Evolutionary conservation across 1,140 invertebrate genomes (phyloP).

Genomic region (Drosophila tropicalis): DNA sequence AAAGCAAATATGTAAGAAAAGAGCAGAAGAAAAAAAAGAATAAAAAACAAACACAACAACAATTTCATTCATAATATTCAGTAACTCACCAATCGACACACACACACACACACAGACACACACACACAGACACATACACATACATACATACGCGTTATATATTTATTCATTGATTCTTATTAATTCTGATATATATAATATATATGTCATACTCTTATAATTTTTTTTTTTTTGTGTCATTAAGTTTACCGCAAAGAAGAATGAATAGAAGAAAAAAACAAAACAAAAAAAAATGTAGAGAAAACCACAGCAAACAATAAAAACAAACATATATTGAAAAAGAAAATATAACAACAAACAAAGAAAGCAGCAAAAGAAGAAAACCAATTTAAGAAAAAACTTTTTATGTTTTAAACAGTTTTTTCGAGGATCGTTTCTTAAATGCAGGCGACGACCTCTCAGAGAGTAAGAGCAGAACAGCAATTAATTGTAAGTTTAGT

Average conservation of each 20-base stretch:
- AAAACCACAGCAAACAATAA: background rate
- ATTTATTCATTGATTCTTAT: conserved; percentile 82
- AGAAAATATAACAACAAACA: conserved; percentile 30
- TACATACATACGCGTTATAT: conserved; percentile 70
- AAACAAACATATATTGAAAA: background rate
- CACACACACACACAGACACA: conserved; percentile 30
- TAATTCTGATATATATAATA: conserved; percentile 62
- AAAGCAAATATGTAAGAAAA: conserved; percentile 18
- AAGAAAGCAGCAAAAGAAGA: conserved; percentile 46
- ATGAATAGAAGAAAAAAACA: background rate
- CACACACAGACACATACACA: conserved; percentile 29
- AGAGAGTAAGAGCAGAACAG: conserved; percentile 76
- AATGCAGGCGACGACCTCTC: conserved; percentile 20
- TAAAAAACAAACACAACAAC: background rate
- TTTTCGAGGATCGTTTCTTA: conserved; percentile 43
- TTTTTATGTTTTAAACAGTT: conserved; percentile 74
- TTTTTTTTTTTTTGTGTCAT: conserved; percentile 51
- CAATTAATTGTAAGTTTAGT: conserved; percentile 82
- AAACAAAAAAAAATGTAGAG: conserved; percentile 8
- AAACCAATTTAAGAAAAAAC: conserved; percentile 50
- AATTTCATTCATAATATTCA: conserved; percentile 18
- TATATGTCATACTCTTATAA: background rate
- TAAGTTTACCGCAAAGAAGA: conserved; percentile 52
- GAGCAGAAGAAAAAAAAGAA: conserved; percentile 23
- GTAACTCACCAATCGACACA: conserved; percentile 46